Base-by-base conservation (phyloP, 2,888 invertebrate species). In the Chrysodeixis includens region DNA sequence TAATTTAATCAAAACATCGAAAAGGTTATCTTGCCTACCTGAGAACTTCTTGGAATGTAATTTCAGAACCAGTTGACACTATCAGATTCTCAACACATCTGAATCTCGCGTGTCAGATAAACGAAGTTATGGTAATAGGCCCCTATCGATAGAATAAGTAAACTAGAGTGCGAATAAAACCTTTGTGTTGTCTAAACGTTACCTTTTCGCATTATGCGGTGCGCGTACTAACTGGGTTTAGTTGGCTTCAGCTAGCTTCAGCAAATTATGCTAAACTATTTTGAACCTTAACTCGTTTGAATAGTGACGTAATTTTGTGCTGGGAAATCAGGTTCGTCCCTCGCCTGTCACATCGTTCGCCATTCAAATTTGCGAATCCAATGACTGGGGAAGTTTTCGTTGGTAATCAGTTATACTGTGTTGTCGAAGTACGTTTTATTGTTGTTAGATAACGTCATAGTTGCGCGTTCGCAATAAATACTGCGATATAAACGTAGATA, bases 161-260 rank as follows among this genome's bases (percentile, higher is more conserved):
- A 78, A 79, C 83, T 82, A 74, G 76, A 81, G 73, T 76, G 80
- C 76, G 74, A 79, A 80, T 78, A 79, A 79, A 81, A 81, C 78
- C 79, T 81, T 83, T 86, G 82, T 86, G 82, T 86, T 84, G 71
- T 74, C 61, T 84, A 82, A 85, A 82, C 66, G 73, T 83, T 82
- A 82, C 84, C 85, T 85, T 88, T 87, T 84, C 83, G 78, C 79
- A 76, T 85, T 88, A 91, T 91, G 86, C 88, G 71, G 85, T 78
- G 77, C 85, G 86, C 90, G 90, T 90, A 78, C 82, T 79, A 79
- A 74, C 73, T 69, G 74, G 84, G 87, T 91, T 90, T 91, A 86
- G 86, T 86, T 83, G 84, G 85, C 69, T 74, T 81, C 78, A 82
- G 79, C 83, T 83, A 80, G 80, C 71, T 71, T 74, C 73, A 63